Conservation (phyloP, 2,113 vertebrate genomes). For the Astur gentilis region DNA sequence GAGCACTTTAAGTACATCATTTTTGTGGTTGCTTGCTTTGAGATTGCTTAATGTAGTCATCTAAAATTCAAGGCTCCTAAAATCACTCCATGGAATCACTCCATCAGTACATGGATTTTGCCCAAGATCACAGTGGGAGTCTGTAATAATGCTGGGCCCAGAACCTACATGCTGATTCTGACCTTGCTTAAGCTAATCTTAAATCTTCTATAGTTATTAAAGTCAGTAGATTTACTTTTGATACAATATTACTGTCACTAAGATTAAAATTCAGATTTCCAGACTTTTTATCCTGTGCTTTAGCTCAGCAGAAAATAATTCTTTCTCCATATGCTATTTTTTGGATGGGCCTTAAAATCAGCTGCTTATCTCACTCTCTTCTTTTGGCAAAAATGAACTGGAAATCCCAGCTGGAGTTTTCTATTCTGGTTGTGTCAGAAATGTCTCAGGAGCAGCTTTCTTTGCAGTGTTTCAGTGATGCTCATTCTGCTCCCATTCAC, state of each 20-base stretch:
- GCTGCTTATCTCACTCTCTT: constrained; percentile 43
- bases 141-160: background rate
- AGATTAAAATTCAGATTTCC: constrained; percentile 16
- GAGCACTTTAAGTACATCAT: constrained; percentile 35
- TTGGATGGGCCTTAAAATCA: constrained; percentile 34
- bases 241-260: background rate
- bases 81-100: constrained; percentile 47
- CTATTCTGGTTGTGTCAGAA: constrained; percentile 15
- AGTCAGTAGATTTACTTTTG: constrained; percentile 48
- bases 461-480: background rate
- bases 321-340: constrained; percentile 30
- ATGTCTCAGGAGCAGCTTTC: constrained; percentile 23
- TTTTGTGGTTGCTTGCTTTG: constrained; percentile 45
- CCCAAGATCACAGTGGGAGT: constrained; percentile 36
- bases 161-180: constrained; percentile 49
- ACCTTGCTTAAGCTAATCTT: constrained; percentile 32
- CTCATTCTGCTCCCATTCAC: constrained; percentile 11
- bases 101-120: constrained; percentile 29
- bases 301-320: constrained; percentile 50
- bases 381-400: constrained; percentile 41
- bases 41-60: constrained; percentile 54
- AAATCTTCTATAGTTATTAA: constrained; percentile 41
- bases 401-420: constrained; percentile 41
- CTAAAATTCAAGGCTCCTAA: constrained; percentile 61
- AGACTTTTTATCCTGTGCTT: constrained; percentile 25